phyloP scores from a whole-genome alignment of 2,797 vertebrate genomes.

The Falco novaeseelandiae region DNA sequence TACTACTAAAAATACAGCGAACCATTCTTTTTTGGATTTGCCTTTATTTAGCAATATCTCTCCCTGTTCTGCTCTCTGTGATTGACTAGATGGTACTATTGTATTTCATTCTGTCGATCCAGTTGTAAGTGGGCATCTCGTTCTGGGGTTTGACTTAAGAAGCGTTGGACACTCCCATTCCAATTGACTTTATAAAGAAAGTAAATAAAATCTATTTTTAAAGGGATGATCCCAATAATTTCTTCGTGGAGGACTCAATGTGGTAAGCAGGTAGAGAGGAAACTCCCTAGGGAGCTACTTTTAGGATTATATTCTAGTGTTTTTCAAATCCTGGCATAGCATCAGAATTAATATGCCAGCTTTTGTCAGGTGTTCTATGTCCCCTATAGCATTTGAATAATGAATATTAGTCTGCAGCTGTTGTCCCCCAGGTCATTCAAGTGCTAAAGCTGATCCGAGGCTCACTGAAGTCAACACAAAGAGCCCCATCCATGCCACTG shows the following conservation, averaged over 20 bases:
- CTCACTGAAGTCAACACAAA: not conserved
- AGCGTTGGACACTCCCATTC: not conserved
- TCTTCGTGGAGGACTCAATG: not conserved
- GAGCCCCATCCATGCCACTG: accelerated
- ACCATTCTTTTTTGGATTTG: not conserved
- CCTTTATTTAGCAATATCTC: not conserved
- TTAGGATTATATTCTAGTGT: not conserved
- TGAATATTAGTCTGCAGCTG: not conserved
- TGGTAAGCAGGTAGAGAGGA: not conserved
- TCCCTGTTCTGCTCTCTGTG: not conserved
- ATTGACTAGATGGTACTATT: not conserved
- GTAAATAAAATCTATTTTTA: not conserved
- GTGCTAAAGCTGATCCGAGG: not conserved
- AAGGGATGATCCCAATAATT: not conserved
- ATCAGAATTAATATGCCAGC: not conserved
- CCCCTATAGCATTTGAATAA: not conserved
- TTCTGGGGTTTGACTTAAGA: not conserved
- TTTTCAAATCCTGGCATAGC: not conserved
- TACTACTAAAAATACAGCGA: not conserved
- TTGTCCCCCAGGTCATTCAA: not conserved
- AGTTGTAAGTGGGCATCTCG: not conserved
- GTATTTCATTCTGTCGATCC: not conserved
- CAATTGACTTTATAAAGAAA: not conserved
- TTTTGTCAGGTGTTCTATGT: not conserved
- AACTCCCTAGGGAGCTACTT: not conserved